Conservation (phyloP, 2,113 vertebrate species). For the Neotragus pygmaeus region DNA sequence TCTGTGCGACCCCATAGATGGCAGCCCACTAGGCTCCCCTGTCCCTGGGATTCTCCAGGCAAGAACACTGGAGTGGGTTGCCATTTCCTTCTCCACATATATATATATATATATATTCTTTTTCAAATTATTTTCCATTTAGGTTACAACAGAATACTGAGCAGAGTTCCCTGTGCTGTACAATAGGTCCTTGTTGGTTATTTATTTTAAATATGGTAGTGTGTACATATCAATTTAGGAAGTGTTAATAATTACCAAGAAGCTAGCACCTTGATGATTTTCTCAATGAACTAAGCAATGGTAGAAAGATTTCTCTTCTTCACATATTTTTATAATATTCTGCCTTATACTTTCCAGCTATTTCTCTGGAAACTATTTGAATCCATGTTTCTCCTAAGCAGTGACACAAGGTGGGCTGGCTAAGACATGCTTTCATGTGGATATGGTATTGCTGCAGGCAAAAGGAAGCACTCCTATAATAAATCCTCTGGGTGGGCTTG, state of each 20-base stretch:
- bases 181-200: background rate
- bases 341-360: background rate
- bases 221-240: background rate
- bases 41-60: too few relatives aligned
- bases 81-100: too few relatives aligned
- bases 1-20: too few relatives aligned
- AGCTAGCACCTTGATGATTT: background rate
- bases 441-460: constrained; percentile 49
- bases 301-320: background rate
- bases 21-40: too few relatives aligned
- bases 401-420: background rate
- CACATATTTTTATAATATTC: background rate
- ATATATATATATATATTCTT: background rate
- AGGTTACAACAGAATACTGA: background rate
- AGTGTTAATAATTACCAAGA: background rate
- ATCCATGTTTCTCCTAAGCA: constrained; percentile 10
- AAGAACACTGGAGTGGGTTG: too few relatives aligned
- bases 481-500: background rate
- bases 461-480: constrained; percentile 37
- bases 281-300: background rate
- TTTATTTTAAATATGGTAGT: background rate
- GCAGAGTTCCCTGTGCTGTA: background rate
- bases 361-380: background rate
- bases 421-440: constrained; percentile 3
- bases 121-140: background rate